Percentiles rank a stretch among this genome's conserved stretches.
Conservation (phyloP, 1,140 invertebrate species). For the Trichonephila clavata region DNA sequence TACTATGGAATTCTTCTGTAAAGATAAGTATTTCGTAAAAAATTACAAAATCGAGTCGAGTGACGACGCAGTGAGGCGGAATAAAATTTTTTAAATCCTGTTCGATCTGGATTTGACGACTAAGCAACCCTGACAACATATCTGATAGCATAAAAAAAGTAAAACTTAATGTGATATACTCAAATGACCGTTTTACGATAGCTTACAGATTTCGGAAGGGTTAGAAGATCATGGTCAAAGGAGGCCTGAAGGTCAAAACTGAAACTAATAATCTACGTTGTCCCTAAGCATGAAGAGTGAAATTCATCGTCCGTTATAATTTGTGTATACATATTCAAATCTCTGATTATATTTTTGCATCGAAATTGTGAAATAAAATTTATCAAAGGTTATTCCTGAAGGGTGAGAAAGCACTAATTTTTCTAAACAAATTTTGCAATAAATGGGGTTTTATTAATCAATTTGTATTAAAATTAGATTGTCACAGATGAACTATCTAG, state of each 20-base stretch:
- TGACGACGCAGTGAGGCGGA: background rate
- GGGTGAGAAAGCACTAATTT: slow-evolving; percentile 22
- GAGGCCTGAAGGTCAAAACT: slow-evolving; percentile 32
- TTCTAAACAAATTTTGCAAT: background rate
- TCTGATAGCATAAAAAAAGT: slow-evolving; percentile 34
- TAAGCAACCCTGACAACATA: background rate
- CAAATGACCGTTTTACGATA: background rate
- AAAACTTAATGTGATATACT: slow-evolving; percentile 8
- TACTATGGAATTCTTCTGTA: no score
- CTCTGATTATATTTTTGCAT: background rate
- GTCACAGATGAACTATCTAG: no score
- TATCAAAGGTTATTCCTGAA: slow-evolving; percentile 42
- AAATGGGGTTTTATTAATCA: no score
- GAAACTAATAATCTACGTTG: slow-evolving; percentile 48
- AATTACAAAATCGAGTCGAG: no score
- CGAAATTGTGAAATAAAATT: background rate
- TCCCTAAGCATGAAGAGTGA: slow-evolving; percentile 24
- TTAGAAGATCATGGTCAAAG: slow-evolving; percentile 62
- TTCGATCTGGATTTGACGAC: background rate
- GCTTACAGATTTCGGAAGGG: background rate
- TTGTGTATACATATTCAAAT: slow-evolving; percentile 39
- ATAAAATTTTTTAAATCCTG: background rate
- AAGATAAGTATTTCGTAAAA: no score
- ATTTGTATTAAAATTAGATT: no score
- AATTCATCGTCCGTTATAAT: slow-evolving; percentile 11